phyloP scores from a whole-genome alignment of 1,140 invertebrate genomes.

The Pseudachorutes palmiensis region DNA sequence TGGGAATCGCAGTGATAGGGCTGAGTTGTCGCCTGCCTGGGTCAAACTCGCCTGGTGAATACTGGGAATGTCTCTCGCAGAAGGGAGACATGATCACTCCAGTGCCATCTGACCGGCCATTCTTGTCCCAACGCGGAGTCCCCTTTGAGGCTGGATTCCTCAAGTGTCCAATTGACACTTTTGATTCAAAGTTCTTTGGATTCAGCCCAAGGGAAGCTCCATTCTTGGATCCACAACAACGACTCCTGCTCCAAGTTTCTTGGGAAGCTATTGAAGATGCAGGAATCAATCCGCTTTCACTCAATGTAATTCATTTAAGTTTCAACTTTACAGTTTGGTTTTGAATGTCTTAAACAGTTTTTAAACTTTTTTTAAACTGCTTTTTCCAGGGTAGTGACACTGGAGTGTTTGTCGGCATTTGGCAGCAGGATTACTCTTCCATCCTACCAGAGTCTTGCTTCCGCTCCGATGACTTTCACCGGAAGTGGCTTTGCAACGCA shows the following conservation, averaged over 20 bases:
- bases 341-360: too few species aligned
- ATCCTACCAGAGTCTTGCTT: not conserved
- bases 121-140: not conserved
- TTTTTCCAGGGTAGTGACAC: too few species aligned
- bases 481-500: slow-evolving; percentile 23
- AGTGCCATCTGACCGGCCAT: not conserved
- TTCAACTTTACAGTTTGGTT: too few species aligned
- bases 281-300: slow-evolving; percentile 42
- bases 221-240: slow-evolving; percentile 54
- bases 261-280: slow-evolving; percentile 56
- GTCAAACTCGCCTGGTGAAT: slow-evolving; percentile 2
- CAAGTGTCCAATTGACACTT: slow-evolving; percentile 35
- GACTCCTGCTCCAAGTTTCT: slow-evolving; percentile 52
- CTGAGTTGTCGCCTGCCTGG: slow-evolving; percentile 14
- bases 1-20: slow-evolving; percentile 16
- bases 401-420: slow-evolving; percentile 48
- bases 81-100: not conserved
- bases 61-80: not conserved
- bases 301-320: too few species aligned
- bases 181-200: slow-evolving; percentile 50
- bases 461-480: not conserved
- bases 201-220: slow-evolving; percentile 50
- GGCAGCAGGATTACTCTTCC: not conserved
- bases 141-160: not conserved
- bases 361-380: too few species aligned